Evolutionary conservation across 2,797 vertebrate species (phyloP).

Genomic region (Spinus olivaceus): DNA sequence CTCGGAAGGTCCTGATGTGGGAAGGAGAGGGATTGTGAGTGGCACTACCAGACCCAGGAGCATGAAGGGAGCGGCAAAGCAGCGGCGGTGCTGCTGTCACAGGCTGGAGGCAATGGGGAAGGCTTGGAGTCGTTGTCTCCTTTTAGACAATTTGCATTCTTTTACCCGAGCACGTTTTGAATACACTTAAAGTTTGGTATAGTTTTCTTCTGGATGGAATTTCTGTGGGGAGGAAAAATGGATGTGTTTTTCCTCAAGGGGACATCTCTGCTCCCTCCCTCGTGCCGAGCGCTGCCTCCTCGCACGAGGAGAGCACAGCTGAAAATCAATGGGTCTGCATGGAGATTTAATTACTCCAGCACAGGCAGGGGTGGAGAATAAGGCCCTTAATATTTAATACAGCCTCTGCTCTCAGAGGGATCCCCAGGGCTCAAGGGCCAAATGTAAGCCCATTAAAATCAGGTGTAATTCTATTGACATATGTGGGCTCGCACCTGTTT

Average conservation of each 20-base stretch:
- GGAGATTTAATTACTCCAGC: slow-evolving; percentile 45
- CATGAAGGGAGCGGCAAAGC: background rate
- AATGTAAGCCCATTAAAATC: slow-evolving; percentile 51
- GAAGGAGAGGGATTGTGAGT: background rate
- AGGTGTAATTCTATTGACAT: slow-evolving; percentile 51
- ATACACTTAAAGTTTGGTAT: background rate
- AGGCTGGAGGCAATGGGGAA: background rate
- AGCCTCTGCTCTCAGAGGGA: slow-evolving; percentile 14
- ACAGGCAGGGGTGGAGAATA: slow-evolving; percentile 26
- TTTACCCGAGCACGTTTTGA: background rate
- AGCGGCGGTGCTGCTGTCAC: background rate
- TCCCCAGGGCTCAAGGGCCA: slow-evolving; percentile 32
- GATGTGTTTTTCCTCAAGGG: background rate
- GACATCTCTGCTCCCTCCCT: background rate
- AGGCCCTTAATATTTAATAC: slow-evolving; percentile 65
- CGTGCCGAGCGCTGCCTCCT: background rate
- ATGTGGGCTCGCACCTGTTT: slow-evolving; percentile 27
- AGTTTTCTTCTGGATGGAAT: background rate
- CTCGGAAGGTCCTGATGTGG: background rate
- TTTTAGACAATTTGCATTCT: background rate
- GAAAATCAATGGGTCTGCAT: slow-evolving; percentile 36
- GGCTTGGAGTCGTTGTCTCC: background rate
- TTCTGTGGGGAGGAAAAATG: background rate
- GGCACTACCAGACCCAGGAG: rapidly evolving
- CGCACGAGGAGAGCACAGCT: background rate